phyloP scores from a whole-genome alignment of 1,140 invertebrate species.

The Uloborus diversus region DNA sequence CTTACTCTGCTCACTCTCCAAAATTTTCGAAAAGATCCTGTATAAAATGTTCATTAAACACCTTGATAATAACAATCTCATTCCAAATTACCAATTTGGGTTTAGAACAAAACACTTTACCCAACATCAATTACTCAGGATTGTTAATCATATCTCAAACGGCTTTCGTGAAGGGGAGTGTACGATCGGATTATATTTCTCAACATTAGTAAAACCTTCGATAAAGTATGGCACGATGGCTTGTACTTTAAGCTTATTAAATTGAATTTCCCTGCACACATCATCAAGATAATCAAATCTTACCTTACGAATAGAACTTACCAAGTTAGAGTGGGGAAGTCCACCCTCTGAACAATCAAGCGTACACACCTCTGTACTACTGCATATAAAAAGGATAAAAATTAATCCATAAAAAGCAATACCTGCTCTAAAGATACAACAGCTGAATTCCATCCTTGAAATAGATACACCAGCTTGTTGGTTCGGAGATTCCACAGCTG shows the following conservation, averaged over 20 bases:
- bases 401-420: too few species aligned
- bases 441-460: conserved; percentile 78
- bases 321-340: too few species aligned
- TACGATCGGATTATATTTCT: not conserved
- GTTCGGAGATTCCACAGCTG: conserved; percentile 92
- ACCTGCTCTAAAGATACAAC: conserved; percentile 78
- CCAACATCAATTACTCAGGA: not conserved
- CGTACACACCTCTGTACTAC: too few species aligned
- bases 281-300: not conserved
- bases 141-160: not conserved
- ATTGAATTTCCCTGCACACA: not conserved
- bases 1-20: not conserved
- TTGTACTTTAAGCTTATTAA: not conserved
- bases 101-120: not conserved
- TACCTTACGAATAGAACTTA: not conserved
- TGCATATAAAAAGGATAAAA: too few species aligned
- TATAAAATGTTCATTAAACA: not conserved
- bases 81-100: not conserved
- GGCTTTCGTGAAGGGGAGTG: not conserved
- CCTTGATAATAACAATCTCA: too few species aligned
- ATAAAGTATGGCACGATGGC: not conserved
- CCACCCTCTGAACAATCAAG: too few species aligned
- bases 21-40: not conserved
- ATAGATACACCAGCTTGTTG: conserved; percentile 79
- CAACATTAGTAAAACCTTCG: too few species aligned